These are phyloP conservation scores for Clarias platycephalus DNA, from an alignment of 2,797 vertebrate genomes.

Conservation along the genomic window DNA sequence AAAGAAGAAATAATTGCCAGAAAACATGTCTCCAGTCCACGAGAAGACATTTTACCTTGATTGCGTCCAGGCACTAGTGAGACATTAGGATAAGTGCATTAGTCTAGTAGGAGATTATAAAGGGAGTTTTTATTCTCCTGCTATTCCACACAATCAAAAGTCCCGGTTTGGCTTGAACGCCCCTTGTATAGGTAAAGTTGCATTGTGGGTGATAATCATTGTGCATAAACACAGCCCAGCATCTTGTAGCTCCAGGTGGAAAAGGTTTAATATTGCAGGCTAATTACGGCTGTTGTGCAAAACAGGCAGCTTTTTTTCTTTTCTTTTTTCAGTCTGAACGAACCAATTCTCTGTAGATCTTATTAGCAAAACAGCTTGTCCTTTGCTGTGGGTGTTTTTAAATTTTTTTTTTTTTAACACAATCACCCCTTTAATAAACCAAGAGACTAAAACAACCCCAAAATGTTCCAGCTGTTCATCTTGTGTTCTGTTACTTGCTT, in stretches of 20 bases:
- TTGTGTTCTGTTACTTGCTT: background rate
- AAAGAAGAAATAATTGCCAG: too few relatives aligned
- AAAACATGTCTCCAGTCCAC: too few relatives aligned
- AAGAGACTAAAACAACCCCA: background rate
- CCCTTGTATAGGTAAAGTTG: background rate
- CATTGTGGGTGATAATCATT: background rate
- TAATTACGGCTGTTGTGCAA: background rate
- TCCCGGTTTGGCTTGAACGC: too few relatives aligned
- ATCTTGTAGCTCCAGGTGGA: background rate
- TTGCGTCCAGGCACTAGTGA: too few relatives aligned
- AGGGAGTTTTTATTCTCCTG: too few relatives aligned
- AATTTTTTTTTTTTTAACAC: background rate
- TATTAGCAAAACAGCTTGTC: background rate
- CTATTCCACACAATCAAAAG: too few relatives aligned
- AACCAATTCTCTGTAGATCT: background rate
- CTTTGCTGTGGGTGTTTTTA: background rate
- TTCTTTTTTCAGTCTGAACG: background rate
- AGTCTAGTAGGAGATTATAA: too few relatives aligned
- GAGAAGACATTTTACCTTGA: too few relatives aligned
- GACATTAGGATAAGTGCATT: too few relatives aligned
- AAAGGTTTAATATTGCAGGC: background rate
- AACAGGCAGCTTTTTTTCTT: background rate
- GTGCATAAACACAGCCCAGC: background rate
- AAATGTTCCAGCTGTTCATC: background rate
- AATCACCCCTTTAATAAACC: background rate